These are phyloP conservation scores for Leptinotarsa undecemlineata DNA, from an alignment of 1,140 invertebrate genomes.

Conservation along the genomic window DNA sequence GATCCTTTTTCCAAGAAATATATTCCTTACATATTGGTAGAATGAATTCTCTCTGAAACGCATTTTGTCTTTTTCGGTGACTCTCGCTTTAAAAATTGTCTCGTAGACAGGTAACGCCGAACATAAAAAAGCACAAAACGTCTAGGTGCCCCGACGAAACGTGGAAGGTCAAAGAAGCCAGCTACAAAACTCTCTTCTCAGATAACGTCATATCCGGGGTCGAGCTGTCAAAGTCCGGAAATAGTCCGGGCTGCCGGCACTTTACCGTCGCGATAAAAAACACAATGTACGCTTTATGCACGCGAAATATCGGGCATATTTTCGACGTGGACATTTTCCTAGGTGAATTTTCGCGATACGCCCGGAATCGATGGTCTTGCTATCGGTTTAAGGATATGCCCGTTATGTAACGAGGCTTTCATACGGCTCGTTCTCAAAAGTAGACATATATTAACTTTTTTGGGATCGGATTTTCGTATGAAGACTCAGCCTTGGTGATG, in stretches of 20 bases:
- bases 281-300: slow-evolving; percentile 36
- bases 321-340: slow-evolving; percentile 5
- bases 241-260: slow-evolving; percentile 50
- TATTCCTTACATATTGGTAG: too few relatives aligned
- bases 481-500: too few relatives aligned
- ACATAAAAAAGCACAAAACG: too few relatives aligned
- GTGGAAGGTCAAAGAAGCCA: slow-evolving; percentile 4
- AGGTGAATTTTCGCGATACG: background rate
- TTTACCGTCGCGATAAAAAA: slow-evolving; percentile 50
- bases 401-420: too few relatives aligned
- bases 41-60: too few relatives aligned
- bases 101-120: too few relatives aligned
- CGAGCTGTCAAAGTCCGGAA: slow-evolving; percentile 54
- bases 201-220: slow-evolving; percentile 55
- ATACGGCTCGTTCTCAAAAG: too few relatives aligned
- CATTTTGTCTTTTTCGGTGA: too few relatives aligned
- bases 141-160: background rate
- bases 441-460: too few relatives aligned
- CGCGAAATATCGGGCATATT: slow-evolving; percentile 9
- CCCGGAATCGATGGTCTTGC: background rate
- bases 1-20: too few relatives aligned
- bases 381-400: background rate
- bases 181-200: slow-evolving; percentile 8
- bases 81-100: too few relatives aligned
- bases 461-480: too few relatives aligned